Evolutionary conservation across 2,113 vertebrate genomes (phyloP).

Genomic region (Columbina picui): DNA sequence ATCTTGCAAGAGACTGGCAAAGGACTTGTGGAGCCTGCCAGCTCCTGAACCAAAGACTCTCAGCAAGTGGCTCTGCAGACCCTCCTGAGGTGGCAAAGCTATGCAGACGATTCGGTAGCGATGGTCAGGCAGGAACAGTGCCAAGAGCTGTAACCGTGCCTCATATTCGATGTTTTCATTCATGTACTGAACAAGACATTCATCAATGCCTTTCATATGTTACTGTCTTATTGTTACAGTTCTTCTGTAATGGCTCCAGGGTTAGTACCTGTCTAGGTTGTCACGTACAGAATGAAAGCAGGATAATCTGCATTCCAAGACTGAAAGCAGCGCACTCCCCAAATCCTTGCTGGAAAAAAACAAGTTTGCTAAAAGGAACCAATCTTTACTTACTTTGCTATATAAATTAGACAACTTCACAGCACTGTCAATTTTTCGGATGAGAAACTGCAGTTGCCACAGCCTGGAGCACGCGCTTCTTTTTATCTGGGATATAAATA

Average conservation of each 20-base stretch:
- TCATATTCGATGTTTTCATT: neutral
- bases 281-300: neutral
- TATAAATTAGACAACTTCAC: slow-evolving; percentile 12
- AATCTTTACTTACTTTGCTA: slow-evolving; percentile 16
- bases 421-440: neutral
- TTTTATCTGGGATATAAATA: slow-evolving; percentile 28
- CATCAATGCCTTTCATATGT: neutral
- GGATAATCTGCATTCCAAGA: slow-evolving; percentile 13
- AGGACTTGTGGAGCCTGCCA: neutral
- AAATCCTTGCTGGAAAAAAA: neutral
- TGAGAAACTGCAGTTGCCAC: slow-evolving; percentile 3
- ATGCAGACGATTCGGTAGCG: neutral
- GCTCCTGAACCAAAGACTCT: neutral
- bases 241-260: neutral
- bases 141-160: neutral
- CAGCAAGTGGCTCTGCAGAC: neutral
- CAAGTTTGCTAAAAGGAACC: neutral
- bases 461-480: neutral
- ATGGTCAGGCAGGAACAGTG: neutral
- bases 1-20: neutral
- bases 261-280: neutral
- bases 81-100: neutral
- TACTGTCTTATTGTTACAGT: neutral
- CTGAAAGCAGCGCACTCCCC: neutral
- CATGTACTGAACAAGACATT: neutral